Evolutionary conservation across 2,113 vertebrate species (phyloP), one percentile per base, ranked within the genome.

Genomic region (Orientallactaga bullata): DNA sequence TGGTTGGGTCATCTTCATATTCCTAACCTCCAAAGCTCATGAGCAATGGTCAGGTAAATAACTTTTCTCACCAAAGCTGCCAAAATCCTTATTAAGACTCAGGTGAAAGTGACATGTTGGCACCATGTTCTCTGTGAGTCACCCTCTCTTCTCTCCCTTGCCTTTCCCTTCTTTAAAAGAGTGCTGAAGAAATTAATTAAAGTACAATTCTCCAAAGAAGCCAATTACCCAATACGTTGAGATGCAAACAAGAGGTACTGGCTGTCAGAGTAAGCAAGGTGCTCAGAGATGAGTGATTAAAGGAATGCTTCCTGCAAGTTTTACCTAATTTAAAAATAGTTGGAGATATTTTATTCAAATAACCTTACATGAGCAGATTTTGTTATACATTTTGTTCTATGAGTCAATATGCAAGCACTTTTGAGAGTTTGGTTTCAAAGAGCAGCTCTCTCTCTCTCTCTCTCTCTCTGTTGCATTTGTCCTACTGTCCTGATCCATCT

Each of bases 181-280:
- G 47, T 96, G 93, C 32, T 24, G 66, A 72, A 7, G 51, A 87
- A 85, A 93, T 93, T 94, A 47, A 90, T 94, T 96, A 94, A 89
- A 68, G 16, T 83, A 2, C 7, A 47, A 2, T 95, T 95, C 80
- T 84, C 90, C 71, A 91, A 94, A 96, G 65, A 58, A 89, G 97
- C 93, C 23, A 66, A 81, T 88, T 88, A 92, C 1, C 1, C 74
- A 74, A 71, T 90, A 85, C 51, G 35, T 0, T 81, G 90, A 94
- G 60, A 95, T 5, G 32, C 55, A 85, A 90, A 96, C 80, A 24
- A 92, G 91, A 51, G 32, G 58, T 92, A 80, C 79, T 39, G 60
- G 7, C 37, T 95, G 47, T 88, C 58, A 77, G 9, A 20, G 6
- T 6, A 93, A 94, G 93, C 82, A 11, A 1, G 30, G 42, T 80